Evolutionary conservation across 1,140 invertebrate genomes (phyloP), one percentile per base, ranked within the genome.

Genomic region (Diprion similis): DNA sequence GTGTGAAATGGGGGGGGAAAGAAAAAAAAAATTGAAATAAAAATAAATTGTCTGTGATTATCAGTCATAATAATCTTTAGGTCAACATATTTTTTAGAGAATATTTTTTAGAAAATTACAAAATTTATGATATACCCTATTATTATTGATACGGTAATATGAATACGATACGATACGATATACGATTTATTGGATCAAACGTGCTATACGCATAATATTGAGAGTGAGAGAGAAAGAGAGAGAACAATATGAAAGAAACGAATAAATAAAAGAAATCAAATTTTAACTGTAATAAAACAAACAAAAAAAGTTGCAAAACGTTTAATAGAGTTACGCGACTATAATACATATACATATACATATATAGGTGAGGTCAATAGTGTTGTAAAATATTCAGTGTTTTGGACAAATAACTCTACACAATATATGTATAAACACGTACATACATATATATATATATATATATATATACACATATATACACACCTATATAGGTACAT

Each of bases 41-140:
- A 81, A 82, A 82, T 80, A 86, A 86, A 87, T 86, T 86, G 84
- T 87, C 85, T 86, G 85, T 87, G 86, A 87, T 87, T 87, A 86
- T 86, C 86, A 86, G 86, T 87, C 86, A 86, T 87, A 87, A 87
- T 86, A 87, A 87, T 87, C 85, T 87, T 86, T 86, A 87, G 86
- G 85, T 86, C 85, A 75, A 87, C 82, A 86, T 87, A 87, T 87
- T 87, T 87, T 87, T 87, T 87, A 87, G 85, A 87, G 81, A 82
- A 85, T 87, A 87, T 87, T 87, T 87, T 87, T 87, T 87, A 87
- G 84, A 83, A 86, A 84, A 86, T 87, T 84, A 86, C 86, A 87
- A 87, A 87, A 87, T 87, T 87, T 87, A 87, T 82, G 76, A 86
- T 86, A 85, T 86, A 87, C 77, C 78, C 82, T 79, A 37, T 6